phyloP scores from a whole-genome alignment of 2,113 vertebrate genomes.

The Isichthys henryi region DNA sequence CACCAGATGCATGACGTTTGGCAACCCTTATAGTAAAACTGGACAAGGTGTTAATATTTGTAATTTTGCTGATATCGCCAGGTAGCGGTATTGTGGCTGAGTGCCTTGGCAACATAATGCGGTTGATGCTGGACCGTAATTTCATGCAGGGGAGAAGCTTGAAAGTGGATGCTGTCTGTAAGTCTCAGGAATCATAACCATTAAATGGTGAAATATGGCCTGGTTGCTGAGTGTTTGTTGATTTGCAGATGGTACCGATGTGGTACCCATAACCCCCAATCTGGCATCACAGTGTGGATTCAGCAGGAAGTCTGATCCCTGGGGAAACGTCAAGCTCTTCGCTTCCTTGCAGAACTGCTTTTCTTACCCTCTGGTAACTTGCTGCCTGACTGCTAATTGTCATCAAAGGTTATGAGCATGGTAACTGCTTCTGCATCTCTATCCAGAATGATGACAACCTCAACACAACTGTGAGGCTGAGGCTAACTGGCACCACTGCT shows the following conservation, averaged over 20 bases:
- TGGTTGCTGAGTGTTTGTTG: background rate
- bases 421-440: background rate
- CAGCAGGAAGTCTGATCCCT: conserved; percentile 58
- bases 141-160: conserved; percentile 52
- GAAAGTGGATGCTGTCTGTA: conserved; percentile 58
- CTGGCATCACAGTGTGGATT: conserved; percentile 61
- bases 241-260: conserved; percentile 48
- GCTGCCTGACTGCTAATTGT: background rate
- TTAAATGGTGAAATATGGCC: background rate
- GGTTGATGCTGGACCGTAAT: conserved; percentile 49
- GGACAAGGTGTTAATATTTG: background rate
- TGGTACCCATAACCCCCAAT: conserved; percentile 38
- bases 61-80: conserved; percentile 16
- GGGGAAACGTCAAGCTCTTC: conserved; percentile 60
- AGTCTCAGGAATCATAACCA: conserved; percentile 24
- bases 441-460: conserved; percentile 42
- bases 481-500: conserved; percentile 28
- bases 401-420: background rate
- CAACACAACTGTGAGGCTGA: conserved; percentile 41
- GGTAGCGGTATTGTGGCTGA: conserved; percentile 43
- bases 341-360: conserved; percentile 56
- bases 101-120: conserved; percentile 54
- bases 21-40: background rate
- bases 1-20: background rate
- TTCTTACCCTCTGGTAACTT: conserved; percentile 45